These are phyloP conservation scores for Phymatocera aterrima DNA, from an alignment of 2,888 invertebrate species.

Conservation along the genomic window DNA sequence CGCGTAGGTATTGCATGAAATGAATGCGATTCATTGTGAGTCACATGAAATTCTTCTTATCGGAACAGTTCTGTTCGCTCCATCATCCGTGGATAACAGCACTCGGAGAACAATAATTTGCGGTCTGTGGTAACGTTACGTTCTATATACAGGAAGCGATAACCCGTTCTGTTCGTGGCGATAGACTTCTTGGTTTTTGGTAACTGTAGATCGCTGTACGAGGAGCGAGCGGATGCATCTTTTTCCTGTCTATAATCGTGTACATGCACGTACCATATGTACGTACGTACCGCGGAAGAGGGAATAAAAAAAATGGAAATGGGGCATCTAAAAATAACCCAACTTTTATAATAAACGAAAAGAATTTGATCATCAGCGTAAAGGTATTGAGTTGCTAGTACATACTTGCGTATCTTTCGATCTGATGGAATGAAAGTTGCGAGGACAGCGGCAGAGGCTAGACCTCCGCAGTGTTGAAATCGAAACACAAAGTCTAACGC, in stretches of 20 bases:
- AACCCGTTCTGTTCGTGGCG: constrained; percentile 7
- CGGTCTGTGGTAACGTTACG: background rate
- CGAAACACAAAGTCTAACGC: background rate
- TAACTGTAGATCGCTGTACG: no score
- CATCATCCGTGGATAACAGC: constrained; percentile 52
- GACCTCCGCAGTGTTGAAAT: background rate
- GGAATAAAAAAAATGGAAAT: background rate
- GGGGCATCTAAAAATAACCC: constrained; percentile 4
- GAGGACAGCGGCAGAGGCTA: no score
- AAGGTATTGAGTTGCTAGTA: no score
- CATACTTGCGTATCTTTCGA: no score
- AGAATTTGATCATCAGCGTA: constrained; percentile 4
- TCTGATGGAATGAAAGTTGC: background rate
- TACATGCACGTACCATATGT: no score
- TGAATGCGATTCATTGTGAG: constrained; percentile 56
- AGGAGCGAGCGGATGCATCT: background rate
- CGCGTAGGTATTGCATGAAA: no score
- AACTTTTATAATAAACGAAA: background rate
- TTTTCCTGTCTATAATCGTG: background rate
- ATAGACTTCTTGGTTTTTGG: constrained; percentile 9
- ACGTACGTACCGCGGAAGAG: no score
- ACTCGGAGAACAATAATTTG: background rate
- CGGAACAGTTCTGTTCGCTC: no score
- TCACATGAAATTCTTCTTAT: constrained; percentile 61
- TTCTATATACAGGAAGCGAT: constrained; percentile 17